These are phyloP conservation scores for Orientallactaga sibirica DNA, from an alignment of 2,797 vertebrate species.

Conservation along the genomic window DNA sequence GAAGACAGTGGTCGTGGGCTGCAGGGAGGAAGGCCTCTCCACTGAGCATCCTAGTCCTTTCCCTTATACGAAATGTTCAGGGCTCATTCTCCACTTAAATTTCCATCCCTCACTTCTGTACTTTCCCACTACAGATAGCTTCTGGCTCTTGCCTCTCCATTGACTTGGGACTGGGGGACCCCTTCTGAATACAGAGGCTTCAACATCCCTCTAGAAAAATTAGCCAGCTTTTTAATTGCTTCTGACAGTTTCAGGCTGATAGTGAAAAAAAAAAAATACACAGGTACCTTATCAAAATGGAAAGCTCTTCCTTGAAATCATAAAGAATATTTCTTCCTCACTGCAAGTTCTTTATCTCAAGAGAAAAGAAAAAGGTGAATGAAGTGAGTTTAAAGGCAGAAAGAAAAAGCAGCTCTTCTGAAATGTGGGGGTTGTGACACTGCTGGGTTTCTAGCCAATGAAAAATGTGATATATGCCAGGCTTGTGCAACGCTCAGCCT, in stretches of 20 bases:
- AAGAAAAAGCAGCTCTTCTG: background rate
- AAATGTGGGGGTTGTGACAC: background rate
- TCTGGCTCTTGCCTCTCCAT: no score
- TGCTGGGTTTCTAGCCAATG: background rate
- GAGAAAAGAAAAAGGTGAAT: constrained; percentile 66
- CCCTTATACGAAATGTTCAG: background rate
- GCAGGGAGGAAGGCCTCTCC: background rate
- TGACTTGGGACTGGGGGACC: background rate
- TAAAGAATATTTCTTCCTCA: background rate
- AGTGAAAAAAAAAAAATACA: background rate
- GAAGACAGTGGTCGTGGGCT: background rate
- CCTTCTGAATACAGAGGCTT: background rate
- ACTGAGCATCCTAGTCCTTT: background rate
- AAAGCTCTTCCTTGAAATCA: constrained; percentile 56
- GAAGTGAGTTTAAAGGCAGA: constrained; percentile 48
- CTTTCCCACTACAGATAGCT: background rate
- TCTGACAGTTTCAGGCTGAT: constrained; percentile 14
- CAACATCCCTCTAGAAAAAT: constrained; percentile 29
- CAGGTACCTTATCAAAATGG: constrained; percentile 17
- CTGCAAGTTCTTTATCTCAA: constrained; percentile 56
- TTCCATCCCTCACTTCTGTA: background rate
- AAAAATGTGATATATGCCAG: constrained; percentile 16
- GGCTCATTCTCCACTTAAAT: background rate
- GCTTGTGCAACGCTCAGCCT: background rate
- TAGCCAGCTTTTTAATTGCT: constrained; percentile 56